Evolutionary conservation across 2,113 vertebrate species (phyloP).

Genomic region (Panthera leo): DNA sequence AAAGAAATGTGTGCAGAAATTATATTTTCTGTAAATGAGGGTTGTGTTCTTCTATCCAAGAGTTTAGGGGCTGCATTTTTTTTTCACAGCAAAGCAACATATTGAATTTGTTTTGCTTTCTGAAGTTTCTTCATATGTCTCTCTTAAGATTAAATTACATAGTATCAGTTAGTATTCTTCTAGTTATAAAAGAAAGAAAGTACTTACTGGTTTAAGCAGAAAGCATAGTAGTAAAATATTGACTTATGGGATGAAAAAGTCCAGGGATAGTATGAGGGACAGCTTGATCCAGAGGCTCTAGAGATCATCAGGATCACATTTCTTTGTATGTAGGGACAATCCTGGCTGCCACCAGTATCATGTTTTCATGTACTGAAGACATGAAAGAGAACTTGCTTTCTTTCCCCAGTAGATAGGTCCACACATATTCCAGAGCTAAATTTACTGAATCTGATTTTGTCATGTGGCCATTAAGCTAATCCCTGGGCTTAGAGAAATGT

Average conservation of each 20-base stretch:
- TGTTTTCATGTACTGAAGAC: not conserved
- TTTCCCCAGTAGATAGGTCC: not conserved
- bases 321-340: not conserved
- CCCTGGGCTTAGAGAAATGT: not conserved
- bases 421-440: not conserved
- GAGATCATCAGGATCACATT: not conserved
- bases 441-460: not conserved
- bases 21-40: slow-evolving; percentile 8
- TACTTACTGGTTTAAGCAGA: not conserved
- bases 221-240: not conserved
- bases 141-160: slow-evolving; percentile 13
- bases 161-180: not conserved
- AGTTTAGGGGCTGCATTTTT: not conserved
- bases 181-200: not conserved
- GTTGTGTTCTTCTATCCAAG: not conserved
- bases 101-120: not conserved
- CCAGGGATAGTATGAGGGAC: not conserved
- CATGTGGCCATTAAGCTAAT: not conserved
- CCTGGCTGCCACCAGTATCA: not conserved
- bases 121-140: not conserved
- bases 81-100: not conserved
- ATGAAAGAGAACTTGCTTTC: not conserved
- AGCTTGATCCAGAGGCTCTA: not conserved
- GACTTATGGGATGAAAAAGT: not conserved
- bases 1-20: not conserved